Base-by-base conservation (phyloP, 2,888 invertebrate species). In the Eristalis intricaria region DNA sequence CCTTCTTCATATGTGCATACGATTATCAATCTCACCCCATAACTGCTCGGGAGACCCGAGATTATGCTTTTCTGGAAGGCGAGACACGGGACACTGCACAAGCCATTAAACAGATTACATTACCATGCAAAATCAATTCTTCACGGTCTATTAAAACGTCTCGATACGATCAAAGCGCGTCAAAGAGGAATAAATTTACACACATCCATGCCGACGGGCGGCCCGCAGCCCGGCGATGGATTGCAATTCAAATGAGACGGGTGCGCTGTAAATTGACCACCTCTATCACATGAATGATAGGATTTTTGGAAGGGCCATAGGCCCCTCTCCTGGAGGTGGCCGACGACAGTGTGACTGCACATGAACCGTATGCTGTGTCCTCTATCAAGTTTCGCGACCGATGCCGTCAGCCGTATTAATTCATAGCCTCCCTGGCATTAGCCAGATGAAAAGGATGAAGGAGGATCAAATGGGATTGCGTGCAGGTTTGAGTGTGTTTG, bases 51-150 rank as follows among this genome's bases (percentile, higher is more conserved):
- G 60, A 75, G n/a, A 61, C 2, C 22, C 8, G 22, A 38, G 75
- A 75, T 73, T 68, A 73, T 84, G 71, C 71, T 84, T 84, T 80
- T 84, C 75, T 66, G n/a, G 32, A 22, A 38, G 32, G 38, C 65
- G 58, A 43, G 23, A 65, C 23, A 71, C 71, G 64, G 70, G 74
- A 63, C 81, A 64, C 23, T 68, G 23, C 70, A 73, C 81, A 74
- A 69, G 69, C 85, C 74, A 86, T 86, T 82, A 78, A 56, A 70
- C 77, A 86, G 74, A 86, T 82, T 77, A 78, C 81, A 85, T 86
- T 69, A 69, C 65, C 77, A 78, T 86, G 65, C 63, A 32, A 40
- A 86, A 86, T 82, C 85, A 81, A 86, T 86, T 77, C 77, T 78
- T 82, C 73, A 82, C 32, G 77, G 77, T 85, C 81, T 82, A 86